phyloP scores from a whole-genome alignment of 2,113 vertebrate genomes.

The Indicator maculatus region DNA sequence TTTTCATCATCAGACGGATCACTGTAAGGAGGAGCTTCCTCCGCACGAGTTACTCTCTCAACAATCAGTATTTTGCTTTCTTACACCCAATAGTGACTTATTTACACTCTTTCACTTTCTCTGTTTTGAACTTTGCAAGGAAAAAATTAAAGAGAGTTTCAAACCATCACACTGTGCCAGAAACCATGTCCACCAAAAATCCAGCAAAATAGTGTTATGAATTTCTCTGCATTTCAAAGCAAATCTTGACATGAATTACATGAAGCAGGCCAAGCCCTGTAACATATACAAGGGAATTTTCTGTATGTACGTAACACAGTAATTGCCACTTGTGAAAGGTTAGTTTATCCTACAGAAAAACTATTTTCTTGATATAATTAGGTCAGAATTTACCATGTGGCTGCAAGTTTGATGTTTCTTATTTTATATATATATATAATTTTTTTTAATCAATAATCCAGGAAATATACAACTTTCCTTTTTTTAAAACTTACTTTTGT shows the following conservation, averaged over 20 bases:
- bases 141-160: too few species aligned
- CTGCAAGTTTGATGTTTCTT: background rate
- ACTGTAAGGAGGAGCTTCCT: too few species aligned
- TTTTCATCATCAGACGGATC: too few species aligned
- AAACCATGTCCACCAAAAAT: background rate
- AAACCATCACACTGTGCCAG: too few species aligned
- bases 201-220: accelerated
- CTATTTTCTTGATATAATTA: background rate
- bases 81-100: too few species aligned
- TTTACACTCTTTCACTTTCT: too few species aligned
- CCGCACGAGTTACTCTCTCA: too few species aligned
- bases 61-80: too few species aligned
- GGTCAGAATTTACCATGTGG: background rate
- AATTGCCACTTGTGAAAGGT: background rate
- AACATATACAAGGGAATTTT: background rate
- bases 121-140: too few species aligned
- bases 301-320: background rate
- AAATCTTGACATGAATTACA: background rate
- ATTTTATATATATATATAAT: too few species aligned
- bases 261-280: background rate
- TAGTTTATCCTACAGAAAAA: constrained; percentile 5
- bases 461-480: background rate
- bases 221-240: background rate
- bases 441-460: background rate
- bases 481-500: background rate